These are phyloP conservation scores for Scortum barcoo DNA, from an alignment of 2,113 vertebrate species.

Conservation along the genomic window DNA sequence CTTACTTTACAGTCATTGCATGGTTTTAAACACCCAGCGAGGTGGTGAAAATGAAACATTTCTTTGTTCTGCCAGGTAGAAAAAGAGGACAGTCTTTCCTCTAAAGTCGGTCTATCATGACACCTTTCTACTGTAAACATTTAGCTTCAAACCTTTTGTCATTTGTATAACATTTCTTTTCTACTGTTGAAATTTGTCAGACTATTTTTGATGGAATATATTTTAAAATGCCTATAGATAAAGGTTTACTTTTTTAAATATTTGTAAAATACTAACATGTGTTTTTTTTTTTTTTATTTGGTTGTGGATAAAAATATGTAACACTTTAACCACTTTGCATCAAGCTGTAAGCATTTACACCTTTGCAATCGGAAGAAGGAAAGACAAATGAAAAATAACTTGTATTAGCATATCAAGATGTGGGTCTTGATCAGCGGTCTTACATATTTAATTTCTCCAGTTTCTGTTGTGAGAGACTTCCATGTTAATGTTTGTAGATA, in stretches of 20 bases:
- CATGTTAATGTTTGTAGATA: slow-evolving; percentile 83
- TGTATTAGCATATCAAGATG: slow-evolving; percentile 70
- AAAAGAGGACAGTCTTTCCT: slow-evolving; percentile 25
- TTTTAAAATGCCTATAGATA: slow-evolving; percentile 88
- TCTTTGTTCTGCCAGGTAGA: slow-evolving; percentile 39
- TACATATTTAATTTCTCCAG: slow-evolving; percentile 76
- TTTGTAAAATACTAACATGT: slow-evolving; percentile 87
- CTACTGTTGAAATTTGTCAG: slow-evolving; percentile 87
- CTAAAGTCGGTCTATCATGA: slow-evolving; percentile 47
- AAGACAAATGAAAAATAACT: slow-evolving; percentile 41
- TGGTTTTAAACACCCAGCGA: slow-evolving; percentile 57
- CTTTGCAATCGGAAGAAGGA: slow-evolving; percentile 45
- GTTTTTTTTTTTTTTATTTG: slow-evolving; percentile 70
- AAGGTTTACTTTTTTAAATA: slow-evolving; percentile 89
- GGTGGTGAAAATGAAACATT: slow-evolving; percentile 21
- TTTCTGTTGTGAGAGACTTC: slow-evolving; percentile 66
- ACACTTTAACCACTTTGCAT: slow-evolving; percentile 78
- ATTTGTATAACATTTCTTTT: slow-evolving; percentile 85
- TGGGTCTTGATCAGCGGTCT: slow-evolving; percentile 71
- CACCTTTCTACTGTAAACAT: slow-evolving; percentile 71
- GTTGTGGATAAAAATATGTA: slow-evolving; percentile 71
- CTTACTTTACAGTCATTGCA: slow-evolving; percentile 66
- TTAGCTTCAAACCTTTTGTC: slow-evolving; percentile 74
- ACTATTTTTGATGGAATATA: slow-evolving; percentile 91
- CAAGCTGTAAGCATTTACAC: slow-evolving; percentile 58